A percentile compares a stretch with the other conserved stretches of the same genome.
Evolutionary conservation across 1,140 invertebrate species (phyloP).

Genomic region (Acyrthosiphon pisum): DNA sequence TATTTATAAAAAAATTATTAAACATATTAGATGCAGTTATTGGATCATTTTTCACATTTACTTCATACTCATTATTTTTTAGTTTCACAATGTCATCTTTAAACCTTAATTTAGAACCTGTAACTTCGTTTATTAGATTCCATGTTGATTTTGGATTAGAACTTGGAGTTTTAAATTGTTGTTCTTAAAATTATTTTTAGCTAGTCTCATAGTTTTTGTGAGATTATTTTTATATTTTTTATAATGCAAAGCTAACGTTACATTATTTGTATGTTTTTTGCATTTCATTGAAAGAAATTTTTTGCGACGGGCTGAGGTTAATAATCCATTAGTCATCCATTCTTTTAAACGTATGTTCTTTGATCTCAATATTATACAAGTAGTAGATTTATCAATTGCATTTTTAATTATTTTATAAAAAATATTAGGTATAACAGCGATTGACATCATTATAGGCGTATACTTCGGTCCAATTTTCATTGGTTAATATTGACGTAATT

Average conservation of each 20-base stretch:
- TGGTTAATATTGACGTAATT: not conserved
- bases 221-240: slow-evolving; percentile 25
- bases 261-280: slow-evolving; percentile 31
- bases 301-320: slow-evolving; percentile 1
- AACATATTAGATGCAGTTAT: slow-evolving; percentile 20
- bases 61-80: slow-evolving; percentile 8
- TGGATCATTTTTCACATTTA: slow-evolving; percentile 15
- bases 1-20: slow-evolving; percentile 37
- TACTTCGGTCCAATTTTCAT: slow-evolving; percentile 18
- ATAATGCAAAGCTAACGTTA: not conserved
- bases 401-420: not conserved
- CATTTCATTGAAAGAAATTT: slow-evolving; percentile 18
- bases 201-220: slow-evolving; percentile 23
- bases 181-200: slow-evolving; percentile 6
- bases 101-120: not conserved
- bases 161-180: slow-evolving; percentile 3
- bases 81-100: not conserved
- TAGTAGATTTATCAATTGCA: slow-evolving; percentile 24
- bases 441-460: not conserved
- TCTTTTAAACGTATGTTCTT: slow-evolving; percentile 17
- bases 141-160: not conserved
- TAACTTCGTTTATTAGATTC: not conserved
- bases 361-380: not conserved
- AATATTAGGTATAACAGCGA: not conserved
- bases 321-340: slow-evolving; percentile 12